A percentile compares a stretch with the other conserved stretches of the same genome.
Conservation (phyloP, 2,797 vertebrate genomes). For the Helostoma temminkii region DNA sequence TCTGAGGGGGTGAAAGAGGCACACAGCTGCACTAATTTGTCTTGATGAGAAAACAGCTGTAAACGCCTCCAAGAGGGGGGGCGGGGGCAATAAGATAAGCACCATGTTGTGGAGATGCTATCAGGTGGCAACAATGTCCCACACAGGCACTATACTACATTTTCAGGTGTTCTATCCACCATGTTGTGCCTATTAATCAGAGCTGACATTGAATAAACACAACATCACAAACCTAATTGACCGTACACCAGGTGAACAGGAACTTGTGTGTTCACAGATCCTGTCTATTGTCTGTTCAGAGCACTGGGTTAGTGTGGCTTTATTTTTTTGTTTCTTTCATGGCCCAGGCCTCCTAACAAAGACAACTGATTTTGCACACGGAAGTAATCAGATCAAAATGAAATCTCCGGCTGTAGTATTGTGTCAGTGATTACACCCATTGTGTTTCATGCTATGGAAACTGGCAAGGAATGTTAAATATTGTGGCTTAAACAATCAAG, state of each 20-base stretch:
- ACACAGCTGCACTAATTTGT: slow-evolving; percentile 75
- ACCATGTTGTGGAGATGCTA: slow-evolving; percentile 76
- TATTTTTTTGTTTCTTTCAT: slow-evolving; percentile 21
- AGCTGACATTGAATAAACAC: slow-evolving; percentile 74
- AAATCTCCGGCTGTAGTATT: slow-evolving; percentile 47
- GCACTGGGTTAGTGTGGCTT: slow-evolving; percentile 34
- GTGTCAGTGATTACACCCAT: slow-evolving; percentile 73
- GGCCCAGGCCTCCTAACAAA: slow-evolving; percentile 66
- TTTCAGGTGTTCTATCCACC: slow-evolving; percentile 75
- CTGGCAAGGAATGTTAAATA: slow-evolving; percentile 44
- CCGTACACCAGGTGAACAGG: slow-evolving; percentile 64
- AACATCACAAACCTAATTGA: slow-evolving; percentile 76
- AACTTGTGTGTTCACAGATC: slow-evolving; percentile 46
- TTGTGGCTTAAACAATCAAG: slow-evolving; percentile 29
- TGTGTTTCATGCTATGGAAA: slow-evolving; percentile 62
- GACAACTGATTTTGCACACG: slow-evolving; percentile 73
- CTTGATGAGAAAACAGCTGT: slow-evolving; percentile 82
- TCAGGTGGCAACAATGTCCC: slow-evolving; percentile 76
- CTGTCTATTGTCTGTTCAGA: slow-evolving; percentile 43
- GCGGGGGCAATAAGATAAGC: slow-evolving; percentile 74
- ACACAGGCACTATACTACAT: slow-evolving; percentile 67
- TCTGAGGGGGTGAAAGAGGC: slow-evolving; percentile 60
- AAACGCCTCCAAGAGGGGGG: slow-evolving; percentile 66
- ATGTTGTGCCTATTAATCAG: slow-evolving; percentile 80
- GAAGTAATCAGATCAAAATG: slow-evolving; percentile 73